A percentile compares a stretch with the other conserved stretches of the same genome.
Conservation (phyloP, 2,113 vertebrate genomes). For the Caracal caracal region DNA sequence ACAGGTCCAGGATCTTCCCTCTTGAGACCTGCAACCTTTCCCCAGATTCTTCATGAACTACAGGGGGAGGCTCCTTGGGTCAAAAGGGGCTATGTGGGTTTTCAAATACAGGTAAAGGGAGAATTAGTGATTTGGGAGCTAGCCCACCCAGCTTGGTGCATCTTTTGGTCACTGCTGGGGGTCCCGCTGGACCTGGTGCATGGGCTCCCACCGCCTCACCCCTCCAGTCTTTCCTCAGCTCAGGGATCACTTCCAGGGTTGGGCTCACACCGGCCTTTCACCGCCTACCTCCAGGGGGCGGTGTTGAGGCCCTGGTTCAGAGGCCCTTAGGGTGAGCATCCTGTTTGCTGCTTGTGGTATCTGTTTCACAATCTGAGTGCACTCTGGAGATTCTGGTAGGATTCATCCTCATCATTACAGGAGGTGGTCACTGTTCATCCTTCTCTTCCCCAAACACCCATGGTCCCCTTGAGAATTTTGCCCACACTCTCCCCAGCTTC, state of each 20-base stretch:
- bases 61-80: neutral
- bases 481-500: neutral
- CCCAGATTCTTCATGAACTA: neutral
- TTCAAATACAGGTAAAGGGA: neutral
- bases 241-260: neutral
- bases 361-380: neutral
- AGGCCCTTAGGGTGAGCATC: neutral
- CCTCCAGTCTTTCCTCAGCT: neutral
- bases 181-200: neutral
- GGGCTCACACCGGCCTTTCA: neutral
- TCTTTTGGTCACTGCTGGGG: neutral
- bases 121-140: neutral
- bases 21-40: neutral
- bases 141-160: neutral
- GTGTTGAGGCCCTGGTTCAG: neutral
- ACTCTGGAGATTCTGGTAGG: neutral
- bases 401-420: neutral
- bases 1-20: neutral
- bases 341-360: neutral
- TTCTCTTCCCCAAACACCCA: neutral
- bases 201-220: accelerated
- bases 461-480: neutral
- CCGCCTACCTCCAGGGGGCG: neutral
- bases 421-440: neutral
- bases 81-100: neutral